Conservation (phyloP, 2,113 vertebrate species). For the Oreochromis niloticus region DNA sequence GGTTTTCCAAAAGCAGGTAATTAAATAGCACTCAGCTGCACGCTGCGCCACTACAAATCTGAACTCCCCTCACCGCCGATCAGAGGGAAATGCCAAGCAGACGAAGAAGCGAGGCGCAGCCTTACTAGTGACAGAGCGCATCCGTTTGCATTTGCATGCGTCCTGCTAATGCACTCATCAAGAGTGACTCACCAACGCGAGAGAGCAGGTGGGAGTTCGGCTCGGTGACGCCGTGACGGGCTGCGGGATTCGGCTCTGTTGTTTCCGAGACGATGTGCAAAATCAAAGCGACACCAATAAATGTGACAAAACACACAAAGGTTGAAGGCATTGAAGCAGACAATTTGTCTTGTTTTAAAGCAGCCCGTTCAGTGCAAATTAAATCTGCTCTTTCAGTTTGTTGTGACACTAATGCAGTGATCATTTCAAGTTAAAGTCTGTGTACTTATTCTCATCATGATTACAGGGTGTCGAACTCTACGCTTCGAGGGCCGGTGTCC, state of each 20-base stretch:
- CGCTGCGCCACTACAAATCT: background rate
- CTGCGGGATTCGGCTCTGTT: background rate
- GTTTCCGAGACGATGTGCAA: background rate
- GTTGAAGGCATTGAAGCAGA: background rate
- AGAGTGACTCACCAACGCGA: background rate
- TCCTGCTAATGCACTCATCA: background rate
- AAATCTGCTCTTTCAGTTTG: background rate
- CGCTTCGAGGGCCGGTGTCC: accelerated
- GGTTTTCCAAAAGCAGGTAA: constrained; percentile 46
- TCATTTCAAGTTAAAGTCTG: background rate
- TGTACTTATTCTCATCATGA: accelerated
- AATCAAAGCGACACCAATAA: background rate
- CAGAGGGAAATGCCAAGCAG: background rate
- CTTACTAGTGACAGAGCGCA: background rate
- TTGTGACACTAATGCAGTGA: background rate
- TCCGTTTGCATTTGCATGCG: background rate
- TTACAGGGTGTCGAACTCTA: background rate
- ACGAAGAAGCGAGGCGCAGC: background rate
- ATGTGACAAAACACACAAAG: background rate
- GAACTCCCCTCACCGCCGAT: background rate
- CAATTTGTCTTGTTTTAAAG: background rate
- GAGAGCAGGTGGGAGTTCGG: background rate
- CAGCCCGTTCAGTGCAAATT: background rate
- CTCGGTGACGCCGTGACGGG: background rate
- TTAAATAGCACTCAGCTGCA: constrained; percentile 30